A percentile compares a stretch with the other conserved stretches of the same genome.
phyloP scores from a whole-genome alignment of 2,797 vertebrate species.

The Muraenolepis orangiensis region DNA sequence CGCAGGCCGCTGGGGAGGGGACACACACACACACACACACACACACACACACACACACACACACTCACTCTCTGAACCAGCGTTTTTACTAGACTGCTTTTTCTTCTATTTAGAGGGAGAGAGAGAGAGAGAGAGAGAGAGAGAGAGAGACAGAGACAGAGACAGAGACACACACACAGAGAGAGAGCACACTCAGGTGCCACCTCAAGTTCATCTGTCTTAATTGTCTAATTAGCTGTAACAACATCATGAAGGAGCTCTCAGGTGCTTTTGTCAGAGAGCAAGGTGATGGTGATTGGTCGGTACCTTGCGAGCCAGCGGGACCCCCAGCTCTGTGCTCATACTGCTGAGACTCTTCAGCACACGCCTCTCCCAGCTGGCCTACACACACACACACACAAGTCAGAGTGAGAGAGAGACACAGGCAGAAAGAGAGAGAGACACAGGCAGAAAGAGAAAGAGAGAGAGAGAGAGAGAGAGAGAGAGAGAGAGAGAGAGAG shows the following conservation, averaged over 20 bases:
- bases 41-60: constrained; percentile 7
- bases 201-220: no score
- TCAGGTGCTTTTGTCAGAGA: no score
- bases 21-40: constrained; percentile 11
- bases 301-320: constrained; percentile 89
- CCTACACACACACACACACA: constrained; percentile 65
- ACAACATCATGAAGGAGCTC: no score
- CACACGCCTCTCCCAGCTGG: constrained; percentile 95
- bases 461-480: no score
- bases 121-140: not conserved
- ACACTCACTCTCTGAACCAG: not conserved
- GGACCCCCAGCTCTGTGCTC: constrained; percentile 90
- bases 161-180: no score
- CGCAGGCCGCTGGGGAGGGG: constrained; percentile 77
- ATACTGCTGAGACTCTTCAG: constrained; percentile 98
- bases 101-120: no score
- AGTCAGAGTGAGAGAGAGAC: not conserved
- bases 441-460: no score
- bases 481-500: no score
- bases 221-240: no score
- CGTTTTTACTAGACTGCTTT: no score
- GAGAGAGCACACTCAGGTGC: no score
- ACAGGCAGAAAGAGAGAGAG: not conserved
- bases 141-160: not conserved
- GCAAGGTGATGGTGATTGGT: no score